These are phyloP conservation scores for Mythimna impura DNA, from an alignment of 2,888 invertebrate species.

Conservation along the genomic window DNA sequence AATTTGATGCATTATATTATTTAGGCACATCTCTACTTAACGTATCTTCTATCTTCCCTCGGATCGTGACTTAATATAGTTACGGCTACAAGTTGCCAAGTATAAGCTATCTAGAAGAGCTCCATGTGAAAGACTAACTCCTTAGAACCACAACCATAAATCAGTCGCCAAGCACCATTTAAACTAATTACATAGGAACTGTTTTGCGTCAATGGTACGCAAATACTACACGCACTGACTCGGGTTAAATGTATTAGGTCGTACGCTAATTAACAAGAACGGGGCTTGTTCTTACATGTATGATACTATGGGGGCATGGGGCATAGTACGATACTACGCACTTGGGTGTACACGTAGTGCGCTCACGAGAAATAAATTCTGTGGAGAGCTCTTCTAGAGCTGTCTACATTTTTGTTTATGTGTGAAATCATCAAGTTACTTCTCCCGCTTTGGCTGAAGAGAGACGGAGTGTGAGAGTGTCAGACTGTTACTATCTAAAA, in stretches of 20 bases:
- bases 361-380: not conserved
- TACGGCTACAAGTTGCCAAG: not conserved
- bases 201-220: conserved; percentile 32
- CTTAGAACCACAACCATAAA: conserved; percentile 4
- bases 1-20: too few species aligned
- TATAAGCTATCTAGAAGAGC: not conserved
- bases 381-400: not conserved
- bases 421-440: too few species aligned
- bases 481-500: too few species aligned
- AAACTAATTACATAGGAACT: conserved; percentile 40
- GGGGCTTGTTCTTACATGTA: conserved; percentile 14
- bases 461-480: too few species aligned
- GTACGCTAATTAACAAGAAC: conserved; percentile 39
- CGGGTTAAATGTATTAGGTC: conserved; percentile 37
- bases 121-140: not conserved
- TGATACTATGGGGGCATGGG: too few species aligned
- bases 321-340: conserved; percentile 7
- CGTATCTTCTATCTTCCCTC: too few species aligned
- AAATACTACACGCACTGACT: conserved; percentile 21
- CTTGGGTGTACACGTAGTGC: not conserved
- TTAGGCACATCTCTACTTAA: too few species aligned
- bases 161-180: conserved; percentile 1
- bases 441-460: too few species aligned
- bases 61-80: not conserved
- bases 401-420: not conserved